Base-by-base conservation (phyloP, 2,797 vertebrate genomes). In the Rhabdophis nuchalis region DNA sequence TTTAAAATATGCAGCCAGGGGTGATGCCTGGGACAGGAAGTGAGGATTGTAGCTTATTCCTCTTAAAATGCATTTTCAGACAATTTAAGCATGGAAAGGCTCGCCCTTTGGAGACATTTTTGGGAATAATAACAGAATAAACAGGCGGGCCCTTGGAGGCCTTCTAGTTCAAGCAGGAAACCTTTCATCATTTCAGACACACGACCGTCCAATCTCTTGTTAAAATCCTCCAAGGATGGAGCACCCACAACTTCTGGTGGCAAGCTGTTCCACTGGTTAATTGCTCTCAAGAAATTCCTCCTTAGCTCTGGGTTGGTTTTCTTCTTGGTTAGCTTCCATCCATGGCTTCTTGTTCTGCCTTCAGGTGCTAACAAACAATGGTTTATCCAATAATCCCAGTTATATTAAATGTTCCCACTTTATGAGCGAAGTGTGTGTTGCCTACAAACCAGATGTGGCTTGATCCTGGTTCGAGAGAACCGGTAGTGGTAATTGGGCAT, bases 1-100 rank as follows among this genome's bases (percentile, higher is more conserved):
- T 96, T 95, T 95, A 82, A 87, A 91, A 91, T 93, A 89, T 93
- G 82, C 0, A 93, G 29, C n/a, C 93, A 90, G 9, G 20, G 36
- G 9, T 11, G 18, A 77, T 77, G 72, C 14, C 41, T 41, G 36
- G 72, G 36, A 77, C 36, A 77, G 36, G 72, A 77, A 77, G 52
- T 91, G 87, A 77, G 18, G 20, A 90, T 91, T 11, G 27, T 92
- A 46, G 41, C 86, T 88, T 18, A n/a, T 89, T 8, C 53, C 89
- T 95, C 93, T 92, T 89, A 29, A 94, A 94, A 90, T 93, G 50
- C 56, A 56, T 93, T 60, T 91, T 36, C 56, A 58, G 50, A 53
- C n/a, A 7, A 18, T 87, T 86, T 29, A 57, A 72, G 58, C 2
- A 29, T 36, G 29, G 57, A 64, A 13, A 57, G 13, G 1, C 58